Percentiles rank a stretch among this genome's conserved stretches.
Conservation (phyloP, 37 sponge, comb jelly and placozoan species). For the Hexactinellida sp. region DNA sequence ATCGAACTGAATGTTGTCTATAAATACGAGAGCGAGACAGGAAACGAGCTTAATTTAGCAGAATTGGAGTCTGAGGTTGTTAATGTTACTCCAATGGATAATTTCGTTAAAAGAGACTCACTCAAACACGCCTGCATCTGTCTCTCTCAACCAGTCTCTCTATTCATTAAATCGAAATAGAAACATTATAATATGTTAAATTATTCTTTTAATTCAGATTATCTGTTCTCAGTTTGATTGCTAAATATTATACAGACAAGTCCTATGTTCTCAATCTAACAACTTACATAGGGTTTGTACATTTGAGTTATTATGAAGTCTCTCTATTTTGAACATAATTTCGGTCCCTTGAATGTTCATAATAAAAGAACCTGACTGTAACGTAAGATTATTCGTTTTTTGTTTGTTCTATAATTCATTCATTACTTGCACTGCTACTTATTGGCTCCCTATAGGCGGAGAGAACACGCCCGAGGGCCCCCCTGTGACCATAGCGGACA, state of each 20-base stretch:
- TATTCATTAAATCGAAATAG: neutral
- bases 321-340: too few relatives aligned
- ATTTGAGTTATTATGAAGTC: too few relatives aligned
- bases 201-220: neutral
- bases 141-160: neutral
- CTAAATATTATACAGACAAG: neutral
- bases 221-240: neutral
- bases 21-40: constrained; percentile 25
- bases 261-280: too few relatives aligned
- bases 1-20: neutral
- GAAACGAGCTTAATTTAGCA: constrained; percentile 33
- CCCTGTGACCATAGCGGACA: neutral
- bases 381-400: too few relatives aligned
- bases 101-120: neutral
- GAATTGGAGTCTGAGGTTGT: constrained; percentile 37
- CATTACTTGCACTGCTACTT: neutral
- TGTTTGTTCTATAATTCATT: neutral
- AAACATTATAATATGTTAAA: neutral
- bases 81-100: constrained; percentile 4
- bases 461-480: neutral
- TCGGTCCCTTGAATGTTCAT: too few relatives aligned
- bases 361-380: too few relatives aligned
- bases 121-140: neutral
- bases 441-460: neutral
- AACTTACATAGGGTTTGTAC: too few relatives aligned